Base-by-base conservation (phyloP, 2,113 vertebrate genomes). In the Arvicanthis niloticus region DNA sequence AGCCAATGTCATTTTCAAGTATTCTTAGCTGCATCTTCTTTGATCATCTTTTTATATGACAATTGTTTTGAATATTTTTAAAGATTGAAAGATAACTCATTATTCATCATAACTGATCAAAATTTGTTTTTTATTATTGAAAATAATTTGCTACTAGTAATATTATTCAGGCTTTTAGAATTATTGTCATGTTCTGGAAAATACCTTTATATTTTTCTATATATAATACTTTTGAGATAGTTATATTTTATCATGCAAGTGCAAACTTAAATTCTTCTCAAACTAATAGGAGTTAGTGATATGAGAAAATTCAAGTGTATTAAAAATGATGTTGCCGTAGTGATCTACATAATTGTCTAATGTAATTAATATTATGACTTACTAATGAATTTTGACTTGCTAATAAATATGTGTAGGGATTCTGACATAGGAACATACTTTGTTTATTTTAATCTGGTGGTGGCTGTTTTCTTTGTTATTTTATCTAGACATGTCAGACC, bases 61-160 rank as follows among this genome's bases (percentile, higher is more conserved):
- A 81, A 40, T 89, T 65, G 40, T n/a, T 60, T 94, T 93, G 7
- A 94, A 58, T 53, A 75, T 84, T 95, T 82, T 65, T 81, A 53
- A 77, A 90, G 75, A 72, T 37, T 37, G 73, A 91, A 86, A 80
- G 31, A 72, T 81, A 80, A 94, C 56, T 72, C 34, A 87, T 60
- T 73, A 9, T 84, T 93, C 75, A 81, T 45, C 6, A 93, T 45
- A 10, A 58, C 26, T 76, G 58, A 17, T 77, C 58, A 93, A 97
- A 78, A 91, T 89, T 92, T 81, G 13, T 73, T 93, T 91, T 84
- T 91, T 92, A 56, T 89, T 80, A 60, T 56, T 68, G 56, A 94
- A 62, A 95, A 82, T 80, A 91, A 48, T 93, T 94, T 93, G 13
- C 21, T 75, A 37, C 45, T 89, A 58, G 34, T 82, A 84, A 60